Percentiles rank a stretch among this genome's conserved stretches.
phyloP scores from a whole-genome alignment of 64 coral and sea anemone species.

The Montipora capricornis region DNA sequence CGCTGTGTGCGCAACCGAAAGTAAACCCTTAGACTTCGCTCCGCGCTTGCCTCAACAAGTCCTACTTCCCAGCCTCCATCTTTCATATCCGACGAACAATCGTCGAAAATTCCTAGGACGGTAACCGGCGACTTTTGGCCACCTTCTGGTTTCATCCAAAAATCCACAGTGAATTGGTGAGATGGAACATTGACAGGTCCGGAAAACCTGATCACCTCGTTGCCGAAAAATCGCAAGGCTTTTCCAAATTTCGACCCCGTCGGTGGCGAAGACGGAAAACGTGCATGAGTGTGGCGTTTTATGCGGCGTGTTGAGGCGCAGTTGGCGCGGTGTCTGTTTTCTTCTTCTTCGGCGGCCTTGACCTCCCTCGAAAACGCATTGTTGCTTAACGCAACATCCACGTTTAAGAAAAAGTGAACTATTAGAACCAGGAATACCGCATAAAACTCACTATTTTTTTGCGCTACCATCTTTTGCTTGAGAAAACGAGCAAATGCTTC shows the following conservation, averaged over 20 bases:
- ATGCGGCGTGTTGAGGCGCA: slow-evolving; percentile 71
- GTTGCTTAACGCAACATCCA: slow-evolving; percentile 7
- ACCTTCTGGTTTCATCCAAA: slow-evolving; percentile 97
- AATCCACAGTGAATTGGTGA: slow-evolving; percentile 88
- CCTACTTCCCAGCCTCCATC: slow-evolving; percentile 96
- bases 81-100: slow-evolving; percentile 67
- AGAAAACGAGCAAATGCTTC: neutral
- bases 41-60: slow-evolving; percentile 45
- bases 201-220: slow-evolving; percentile 73
- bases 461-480: neutral
- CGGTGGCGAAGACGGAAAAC: slow-evolving; percentile 77
- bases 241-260: slow-evolving; percentile 85
- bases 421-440: neutral
- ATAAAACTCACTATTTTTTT: neutral
- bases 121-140: slow-evolving; percentile 88
- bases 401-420: neutral
- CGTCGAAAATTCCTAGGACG: slow-evolving; percentile 79
- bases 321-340: slow-evolving; percentile 24
- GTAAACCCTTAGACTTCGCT: slow-evolving; percentile 82
- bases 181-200: slow-evolving; percentile 55
- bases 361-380: neutral
- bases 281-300: slow-evolving; percentile 78
- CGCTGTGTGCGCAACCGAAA: slow-evolving; percentile 85
- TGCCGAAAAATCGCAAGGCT: slow-evolving; percentile 82
- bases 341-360: slow-evolving; percentile 15